Percentiles rank a stretch among this genome's conserved stretches.
Evolutionary conservation across 2,113 vertebrate genomes (phyloP).

Genomic region (Gasterosteus aculeatus): DNA sequence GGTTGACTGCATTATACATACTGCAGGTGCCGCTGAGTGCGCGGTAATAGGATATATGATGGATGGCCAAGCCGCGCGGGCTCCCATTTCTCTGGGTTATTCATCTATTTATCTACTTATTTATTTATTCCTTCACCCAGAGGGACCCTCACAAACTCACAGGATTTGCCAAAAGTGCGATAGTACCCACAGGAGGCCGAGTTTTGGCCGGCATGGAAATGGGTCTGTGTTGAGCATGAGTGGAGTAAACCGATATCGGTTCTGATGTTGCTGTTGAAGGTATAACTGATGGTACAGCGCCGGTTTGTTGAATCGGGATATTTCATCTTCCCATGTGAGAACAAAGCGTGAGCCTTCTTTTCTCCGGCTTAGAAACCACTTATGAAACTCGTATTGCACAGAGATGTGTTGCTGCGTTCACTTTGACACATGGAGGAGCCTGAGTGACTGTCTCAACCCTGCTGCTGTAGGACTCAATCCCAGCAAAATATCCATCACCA

Average conservation of each 20-base stretch:
- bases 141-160: conserved; percentile 64
- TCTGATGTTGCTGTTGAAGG: conserved; percentile 16
- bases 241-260: conserved; percentile 23
- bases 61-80: conserved; percentile 73
- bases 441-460: neutral
- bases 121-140: conserved; percentile 78
- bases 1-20: conserved; percentile 80
- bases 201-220: conserved; percentile 50
- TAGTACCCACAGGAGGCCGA: conserved; percentile 11
- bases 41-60: conserved; percentile 83
- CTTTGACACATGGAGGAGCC: neutral
- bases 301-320: conserved; percentile 33
- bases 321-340: conserved; percentile 12
- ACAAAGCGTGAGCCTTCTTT: conserved; percentile 12
- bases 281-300: neutral
- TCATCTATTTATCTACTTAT: conserved; percentile 83
- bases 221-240: conserved; percentile 38
- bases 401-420: neutral
- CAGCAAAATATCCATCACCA: neutral
- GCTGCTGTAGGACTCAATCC: neutral
- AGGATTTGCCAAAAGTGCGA: conserved; percentile 64
- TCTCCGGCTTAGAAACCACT: conserved; percentile 17
- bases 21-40: conserved; percentile 69
- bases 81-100: conserved; percentile 75
- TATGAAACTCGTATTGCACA: neutral